Evolutionary conservation across 2,797 vertebrate species (phyloP), one percentile per base, ranked within the genome.

Genomic region (Danio kyathit): DNA sequence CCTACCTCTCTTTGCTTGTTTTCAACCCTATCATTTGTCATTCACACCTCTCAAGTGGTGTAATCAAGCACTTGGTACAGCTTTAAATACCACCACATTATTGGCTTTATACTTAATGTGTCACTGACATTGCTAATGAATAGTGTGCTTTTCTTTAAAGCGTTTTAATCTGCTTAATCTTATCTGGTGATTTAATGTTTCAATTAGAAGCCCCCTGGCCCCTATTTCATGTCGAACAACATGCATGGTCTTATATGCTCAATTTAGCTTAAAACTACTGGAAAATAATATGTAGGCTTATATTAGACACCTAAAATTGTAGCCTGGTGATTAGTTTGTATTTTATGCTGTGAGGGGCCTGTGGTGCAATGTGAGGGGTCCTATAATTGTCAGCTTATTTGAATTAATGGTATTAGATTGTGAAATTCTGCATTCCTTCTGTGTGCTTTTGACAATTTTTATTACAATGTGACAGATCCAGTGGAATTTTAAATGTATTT

Each of bases 21-120:
- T 51, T 76, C 38, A 76, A 16, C 11, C 29, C 44, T 63, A 49
- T 66, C 12, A 76, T 66, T 66, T 66, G 4, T 14, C 48, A 40
- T 76, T 74, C 44, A 12, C 54, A 16, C 38, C 38, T 43, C 48
- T 75, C 60, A 65, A 76, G 46, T 16, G n/a, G n/a, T 64, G 60
- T n/a, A 44, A 44, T 73, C 54, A 46, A 46, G 71, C 54, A 73
- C 41, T 57, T 59, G 19, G 7, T n/a, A 59, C 38, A 41, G 52
- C 13, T 21, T 14, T 73, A 48, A 59, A 59, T 46, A 44, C 5
- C 19, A 29, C n/a, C 41, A 12, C 69, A 56, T 71, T 54, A 40
- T 56, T 71, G 7, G 38, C 41, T 56, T 71, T 41, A 70, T 11
- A 17, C 29, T 41, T 19, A 54, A 54, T 44, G 52, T 59, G 41